These are phyloP conservation scores for Chloromyia formosa DNA, from an alignment of 2,888 invertebrate species.

Conservation along the genomic window DNA sequence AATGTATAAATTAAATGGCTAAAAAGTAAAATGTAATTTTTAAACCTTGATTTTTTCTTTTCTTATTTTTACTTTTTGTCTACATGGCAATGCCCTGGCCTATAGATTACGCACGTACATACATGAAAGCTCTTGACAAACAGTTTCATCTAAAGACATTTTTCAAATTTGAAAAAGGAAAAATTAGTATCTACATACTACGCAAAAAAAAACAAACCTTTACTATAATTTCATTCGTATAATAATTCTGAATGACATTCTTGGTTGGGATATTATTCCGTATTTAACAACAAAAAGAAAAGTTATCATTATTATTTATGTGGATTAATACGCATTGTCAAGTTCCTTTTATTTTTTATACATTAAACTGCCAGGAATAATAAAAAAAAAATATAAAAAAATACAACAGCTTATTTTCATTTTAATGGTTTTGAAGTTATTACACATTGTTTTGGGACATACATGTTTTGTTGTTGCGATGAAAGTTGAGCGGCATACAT, in stretches of 20 bases:
- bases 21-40: slow-evolving; percentile 36
- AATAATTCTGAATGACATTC: background rate
- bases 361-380: slow-evolving; percentile 48
- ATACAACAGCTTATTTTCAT: slow-evolving; percentile 43
- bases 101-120: slow-evolving; percentile 54
- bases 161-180: background rate
- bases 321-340: slow-evolving; percentile 16
- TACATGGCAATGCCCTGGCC: slow-evolving; percentile 93
- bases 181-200: background rate
- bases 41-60: slow-evolving; percentile 39
- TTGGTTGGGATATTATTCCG: background rate
- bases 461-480: slow-evolving; percentile 94
- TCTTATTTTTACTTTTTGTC: slow-evolving; percentile 35
- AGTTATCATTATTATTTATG: background rate
- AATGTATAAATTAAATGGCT: slow-evolving; percentile 8
- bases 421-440: slow-evolving; percentile 41
- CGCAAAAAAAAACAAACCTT: background rate
- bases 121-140: background rate
- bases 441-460: slow-evolving; percentile 66
- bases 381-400: background rate
- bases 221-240: background rate
- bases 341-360: slow-evolving; percentile 47
- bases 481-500: slow-evolving; percentile 93
- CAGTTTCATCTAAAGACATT: background rate
- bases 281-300: background rate